Base-by-base conservation (phyloP, 2,113 vertebrate species). In the Carlito syrichta region DNA sequence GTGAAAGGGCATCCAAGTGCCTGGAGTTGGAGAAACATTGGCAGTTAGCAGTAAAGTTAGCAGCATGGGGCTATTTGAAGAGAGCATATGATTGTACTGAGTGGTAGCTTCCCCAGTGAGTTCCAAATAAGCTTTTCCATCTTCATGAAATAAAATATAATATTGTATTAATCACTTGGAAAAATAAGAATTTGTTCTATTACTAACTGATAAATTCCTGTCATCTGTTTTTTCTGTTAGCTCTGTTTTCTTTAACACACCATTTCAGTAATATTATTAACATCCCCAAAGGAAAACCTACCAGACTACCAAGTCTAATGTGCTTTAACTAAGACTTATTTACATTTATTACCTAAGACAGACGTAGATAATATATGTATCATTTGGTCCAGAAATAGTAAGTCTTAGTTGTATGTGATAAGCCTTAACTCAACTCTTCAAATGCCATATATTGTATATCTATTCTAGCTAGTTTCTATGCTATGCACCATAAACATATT, bases 301-400 rank as follows among this genome's bases (percentile, higher is more conserved):
- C 62, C 54, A 60, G 66, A n/a, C 54, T 90, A 94, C 27, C 22
- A 91, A 86, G 13, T 62, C 32, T 13, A 43, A 16, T 86, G 95
- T 95, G 52, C 60, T 85, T 92, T 74, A 81, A 35, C n/a, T 95
- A 77, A 90, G 40, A 84, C 16, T 91, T 91, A 85, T n/a, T 94
- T 95, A 89, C 62, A 48, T 91, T 92, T 94, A 71, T 90, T 95
- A 10, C 85, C 58, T 45, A 93, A 95, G 40, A 6, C 50, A 93
- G 50, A 2, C 14, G 96, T 84, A 71, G 85, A 79, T 92, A 63
- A 69, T 58, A 32, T 45, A 43, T 77, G 14, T 79, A 35, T 56
- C 85, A 69, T 95, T 95, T 88, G 48, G 45, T 82, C 43, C 62
- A 74, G 62, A 94, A 92, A 66, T 94, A 94, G 16, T 94, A 89